A percentile compares a stretch with the other conserved stretches of the same genome.
These are phyloP conservation scores for Sinocyclocheilus maitianheensis DNA, from an alignment of 2,113 vertebrate species.

Conservation along the genomic window DNA sequence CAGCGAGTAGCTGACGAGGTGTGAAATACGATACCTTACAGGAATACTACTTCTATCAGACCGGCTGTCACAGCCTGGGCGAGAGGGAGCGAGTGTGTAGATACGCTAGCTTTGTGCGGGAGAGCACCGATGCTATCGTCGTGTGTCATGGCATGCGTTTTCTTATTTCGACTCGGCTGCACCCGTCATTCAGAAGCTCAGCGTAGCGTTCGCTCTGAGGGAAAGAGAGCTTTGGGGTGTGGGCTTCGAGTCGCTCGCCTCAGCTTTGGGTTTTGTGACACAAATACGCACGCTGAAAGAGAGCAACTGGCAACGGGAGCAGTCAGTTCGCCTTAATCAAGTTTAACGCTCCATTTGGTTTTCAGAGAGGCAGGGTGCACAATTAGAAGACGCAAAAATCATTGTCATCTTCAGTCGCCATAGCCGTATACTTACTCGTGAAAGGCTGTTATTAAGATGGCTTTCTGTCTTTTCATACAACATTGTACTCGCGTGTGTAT, in stretches of 20 bases:
- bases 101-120: slow-evolving; percentile 50
- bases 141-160: slow-evolving; percentile 56
- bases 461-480: slow-evolving; percentile 54
- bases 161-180: slow-evolving; percentile 70
- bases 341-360: slow-evolving; percentile 72
- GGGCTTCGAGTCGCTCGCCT: slow-evolving; percentile 27
- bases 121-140: slow-evolving; percentile 66
- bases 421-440: slow-evolving; percentile 62
- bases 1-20: slow-evolving; percentile 67
- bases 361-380: slow-evolving; percentile 59
- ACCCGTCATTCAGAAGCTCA: slow-evolving; percentile 74
- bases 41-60: slow-evolving; percentile 52
- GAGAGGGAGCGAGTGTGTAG: slow-evolving; percentile 28
- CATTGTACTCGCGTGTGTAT: not conserved
- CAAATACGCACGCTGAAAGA: slow-evolving; percentile 31
- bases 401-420: slow-evolving; percentile 65
- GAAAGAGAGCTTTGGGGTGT: slow-evolving; percentile 51
- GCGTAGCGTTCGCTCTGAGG: slow-evolving; percentile 58
- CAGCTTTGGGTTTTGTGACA: slow-evolving; percentile 44
- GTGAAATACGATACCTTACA: slow-evolving; percentile 53
- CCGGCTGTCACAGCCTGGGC: slow-evolving; percentile 36
- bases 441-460: slow-evolving; percentile 72
- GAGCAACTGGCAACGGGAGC: slow-evolving; percentile 52
- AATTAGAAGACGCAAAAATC: slow-evolving; percentile 59
- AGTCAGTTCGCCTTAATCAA: slow-evolving; percentile 67